Conservation (phyloP, 1,140 invertebrate genomes). For the Harlomillsia oculata region DNA sequence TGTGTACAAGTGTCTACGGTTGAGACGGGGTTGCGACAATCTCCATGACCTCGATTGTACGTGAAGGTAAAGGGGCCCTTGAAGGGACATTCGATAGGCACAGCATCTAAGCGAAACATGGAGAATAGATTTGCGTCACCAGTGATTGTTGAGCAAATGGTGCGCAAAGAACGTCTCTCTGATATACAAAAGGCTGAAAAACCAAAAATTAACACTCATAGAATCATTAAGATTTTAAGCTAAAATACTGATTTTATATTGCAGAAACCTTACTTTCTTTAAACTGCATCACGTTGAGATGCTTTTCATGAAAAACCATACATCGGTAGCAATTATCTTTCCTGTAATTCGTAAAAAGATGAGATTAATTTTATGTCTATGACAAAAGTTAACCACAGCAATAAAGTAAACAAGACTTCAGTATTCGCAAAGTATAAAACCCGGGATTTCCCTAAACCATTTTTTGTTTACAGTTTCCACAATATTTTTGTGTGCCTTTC, state of each 20-base stretch:
- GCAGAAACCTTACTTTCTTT: slow-evolving; percentile 51
- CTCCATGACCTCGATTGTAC: slow-evolving; percentile 66
- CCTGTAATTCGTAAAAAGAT: no score
- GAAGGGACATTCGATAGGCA: slow-evolving; percentile 69
- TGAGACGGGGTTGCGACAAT: slow-evolving; percentile 63
- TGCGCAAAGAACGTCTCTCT: slow-evolving; percentile 60
- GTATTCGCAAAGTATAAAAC: no score
- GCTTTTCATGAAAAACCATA: slow-evolving; percentile 52
- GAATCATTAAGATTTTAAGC: background rate
- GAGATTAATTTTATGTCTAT: no score
- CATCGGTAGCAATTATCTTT: slow-evolving; percentile 49
- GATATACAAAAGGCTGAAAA: slow-evolving; percentile 65
- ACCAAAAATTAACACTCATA: slow-evolving; percentile 22
- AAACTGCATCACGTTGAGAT: slow-evolving; percentile 55
- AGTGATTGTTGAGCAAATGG: slow-evolving; percentile 71
- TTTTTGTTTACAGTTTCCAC: no score
- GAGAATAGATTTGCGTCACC: slow-evolving; percentile 77
- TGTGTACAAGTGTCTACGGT: slow-evolving; percentile 72
- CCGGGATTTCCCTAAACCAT: no score
- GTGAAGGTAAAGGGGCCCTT: slow-evolving; percentile 70
- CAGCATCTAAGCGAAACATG: slow-evolving; percentile 73
- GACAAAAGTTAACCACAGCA: no score
- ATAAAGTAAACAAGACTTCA: no score
- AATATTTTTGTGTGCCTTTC: no score
- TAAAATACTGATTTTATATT: background rate